Conservation (phyloP, 2,797 vertebrate genomes). For the Falco cherrug region DNA sequence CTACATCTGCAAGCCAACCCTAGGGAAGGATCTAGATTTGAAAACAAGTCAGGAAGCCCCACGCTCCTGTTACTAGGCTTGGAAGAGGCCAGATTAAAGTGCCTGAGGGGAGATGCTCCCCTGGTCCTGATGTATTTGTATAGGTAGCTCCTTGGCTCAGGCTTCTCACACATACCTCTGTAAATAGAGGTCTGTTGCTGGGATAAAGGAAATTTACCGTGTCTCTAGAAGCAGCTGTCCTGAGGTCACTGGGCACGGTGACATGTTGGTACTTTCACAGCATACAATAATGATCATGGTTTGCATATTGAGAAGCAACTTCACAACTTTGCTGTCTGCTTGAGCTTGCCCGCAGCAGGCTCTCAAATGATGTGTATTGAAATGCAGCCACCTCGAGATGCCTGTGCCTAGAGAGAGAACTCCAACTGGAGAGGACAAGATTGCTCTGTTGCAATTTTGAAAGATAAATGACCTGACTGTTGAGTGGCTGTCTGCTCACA, state of each 20-base stretch:
- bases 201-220: neutral
- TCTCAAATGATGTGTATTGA: neutral
- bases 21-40: neutral
- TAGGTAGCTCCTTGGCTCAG: neutral
- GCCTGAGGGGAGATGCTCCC: neutral
- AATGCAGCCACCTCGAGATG: neutral
- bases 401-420: conserved; percentile 20
- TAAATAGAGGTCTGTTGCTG: neutral
- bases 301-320: neutral
- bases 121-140: neutral
- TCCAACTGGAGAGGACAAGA: neutral
- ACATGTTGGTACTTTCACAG: neutral
- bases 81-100: neutral
- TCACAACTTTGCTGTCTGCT: neutral
- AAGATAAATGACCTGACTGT: conserved; percentile 15
- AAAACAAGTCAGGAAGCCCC: neutral
- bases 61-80: neutral
- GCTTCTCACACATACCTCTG: accelerated
- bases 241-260: accelerated
- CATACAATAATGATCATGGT: neutral
- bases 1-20: neutral
- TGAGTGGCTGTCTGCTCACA: neutral
- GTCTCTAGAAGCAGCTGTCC: neutral
- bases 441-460: neutral
- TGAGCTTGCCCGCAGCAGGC: neutral